These are phyloP conservation scores for Hoplias malabaricus DNA, from an alignment of 2,113 vertebrate species.

Conservation along the genomic window DNA sequence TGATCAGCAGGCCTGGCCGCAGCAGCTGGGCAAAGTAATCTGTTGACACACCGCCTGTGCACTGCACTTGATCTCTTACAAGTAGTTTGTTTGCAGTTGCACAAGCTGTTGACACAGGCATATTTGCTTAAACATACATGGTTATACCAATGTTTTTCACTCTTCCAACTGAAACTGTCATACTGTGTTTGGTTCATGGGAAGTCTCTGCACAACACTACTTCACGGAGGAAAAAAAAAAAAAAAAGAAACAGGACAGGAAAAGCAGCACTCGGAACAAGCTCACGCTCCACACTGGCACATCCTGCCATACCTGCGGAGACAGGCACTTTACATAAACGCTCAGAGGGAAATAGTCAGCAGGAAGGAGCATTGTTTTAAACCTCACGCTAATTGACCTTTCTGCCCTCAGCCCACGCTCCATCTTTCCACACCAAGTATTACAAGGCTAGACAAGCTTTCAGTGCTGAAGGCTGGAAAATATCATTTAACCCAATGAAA, in stretches of 20 bases:
- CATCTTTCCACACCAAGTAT: background rate
- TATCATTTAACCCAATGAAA: too few species aligned
- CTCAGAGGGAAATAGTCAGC: background rate
- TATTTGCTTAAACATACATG: slow-evolving; percentile 15
- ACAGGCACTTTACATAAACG: background rate
- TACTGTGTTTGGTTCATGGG: background rate
- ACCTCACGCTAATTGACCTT: background rate
- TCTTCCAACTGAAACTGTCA: background rate
- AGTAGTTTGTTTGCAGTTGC: slow-evolving; percentile 27
- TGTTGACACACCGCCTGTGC: slow-evolving; percentile 10
- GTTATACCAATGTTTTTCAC: background rate
- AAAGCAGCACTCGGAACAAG: background rate
- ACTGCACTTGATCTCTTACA: slow-evolving; percentile 33
- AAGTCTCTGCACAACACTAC: background rate
- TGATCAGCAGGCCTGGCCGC: slow-evolving; percentile 15
- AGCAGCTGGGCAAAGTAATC: slow-evolving; percentile 28
- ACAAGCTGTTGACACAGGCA: slow-evolving; percentile 15
- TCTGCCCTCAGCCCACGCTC: background rate
- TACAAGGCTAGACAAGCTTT: background rate
- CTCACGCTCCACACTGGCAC: background rate
- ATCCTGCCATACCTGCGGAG: background rate
- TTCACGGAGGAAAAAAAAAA: too few species aligned
- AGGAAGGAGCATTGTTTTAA: background rate
- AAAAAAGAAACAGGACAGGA: background rate
- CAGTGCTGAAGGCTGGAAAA: too few species aligned